Evolutionary conservation across 35 echinoderm and acorn worm species (phyloP).

Genomic region (Apostichopus californicus): DNA sequence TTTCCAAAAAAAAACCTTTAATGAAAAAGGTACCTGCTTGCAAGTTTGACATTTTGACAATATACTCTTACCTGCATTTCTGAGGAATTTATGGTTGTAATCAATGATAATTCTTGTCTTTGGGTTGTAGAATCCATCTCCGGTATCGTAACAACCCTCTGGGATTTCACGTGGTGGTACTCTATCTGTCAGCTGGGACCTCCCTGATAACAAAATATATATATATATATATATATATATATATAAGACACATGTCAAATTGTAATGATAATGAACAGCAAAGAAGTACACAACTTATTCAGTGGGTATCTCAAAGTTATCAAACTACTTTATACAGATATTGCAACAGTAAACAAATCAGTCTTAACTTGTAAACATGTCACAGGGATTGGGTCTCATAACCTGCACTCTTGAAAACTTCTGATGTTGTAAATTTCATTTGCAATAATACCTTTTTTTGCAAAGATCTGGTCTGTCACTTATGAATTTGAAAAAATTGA

Average conservation of each 20-base stretch:
- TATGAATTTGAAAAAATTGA: no score
- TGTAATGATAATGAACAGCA: neutral
- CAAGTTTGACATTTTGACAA: neutral
- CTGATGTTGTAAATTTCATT: no score
- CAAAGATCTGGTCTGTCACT: no score
- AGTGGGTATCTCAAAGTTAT: no score
- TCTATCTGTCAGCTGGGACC: conserved; percentile 91
- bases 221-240: conserved; percentile 2
- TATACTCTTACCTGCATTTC: conserved; percentile 91
- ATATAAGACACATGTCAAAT: neutral
- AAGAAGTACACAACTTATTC: no score
- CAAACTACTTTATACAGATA: no score
- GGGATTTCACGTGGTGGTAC: conserved; percentile 94
- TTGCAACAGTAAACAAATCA: no score
- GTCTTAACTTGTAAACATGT: no score
- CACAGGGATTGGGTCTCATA: no score
- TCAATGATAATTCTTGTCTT: conserved; percentile 91
- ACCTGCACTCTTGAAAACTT: no score
- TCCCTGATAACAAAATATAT: conserved; percentile 59
- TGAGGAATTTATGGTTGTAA: conserved; percentile 98
- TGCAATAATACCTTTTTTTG: no score
- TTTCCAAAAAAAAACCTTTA: neutral
- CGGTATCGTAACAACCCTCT: conserved; percentile 94
- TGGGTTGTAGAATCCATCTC: conserved; percentile 87
- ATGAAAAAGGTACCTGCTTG: no score